Base-by-base conservation (phyloP, 2,888 invertebrate genomes). In the Malachius bipustulatus region DNA sequence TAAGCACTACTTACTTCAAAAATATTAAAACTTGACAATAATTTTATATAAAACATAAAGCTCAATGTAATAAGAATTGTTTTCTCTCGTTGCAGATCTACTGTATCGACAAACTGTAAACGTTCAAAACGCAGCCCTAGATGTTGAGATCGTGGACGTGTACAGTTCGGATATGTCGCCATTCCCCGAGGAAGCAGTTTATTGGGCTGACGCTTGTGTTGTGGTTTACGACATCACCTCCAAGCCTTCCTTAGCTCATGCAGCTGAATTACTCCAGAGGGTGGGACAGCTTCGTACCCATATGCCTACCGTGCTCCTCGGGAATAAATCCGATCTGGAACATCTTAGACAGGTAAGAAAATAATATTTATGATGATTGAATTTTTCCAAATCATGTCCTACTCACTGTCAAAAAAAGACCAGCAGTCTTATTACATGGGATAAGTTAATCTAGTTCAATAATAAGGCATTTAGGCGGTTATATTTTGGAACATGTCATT, bases 321-420 rank as follows among this genome's bases (percentile, higher is more conserved):
- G 76, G 37, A 87, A 85, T 65, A 85, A 84, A 62, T 75, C 75
- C 24, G 84, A 85, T 64, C 65, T 85, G 55, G 80, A 80, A 57
- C 82, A 82, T 61, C 67, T 81, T 39, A 66, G 82, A 70, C 73
- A 77, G 70, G 82, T 82, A 55, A n/a, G n/a, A n/a, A n/a, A n/a
- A n/a, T n/a, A n/a, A n/a, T n/a, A n/a, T n/a, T n/a, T n/a, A n/a
- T n/a, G n/a, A n/a, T n/a, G n/a, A n/a, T n/a, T n/a, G n/a, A n/a
- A n/a, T n/a, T n/a, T n/a, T n/a, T n/a, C n/a, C n/a, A n/a, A n/a
- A n/a, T n/a, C n/a, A n/a, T n/a, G n/a, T n/a, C n/a, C n/a, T n/a
- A n/a, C n/a, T n/a, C n/a, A n/a, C n/a, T n/a, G n/a, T n/a, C n/a
- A n/a, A n/a, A n/a, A n/a, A n/a, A n/a, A n/a, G n/a, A n/a, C n/a